Conservation (phyloP, 2,888 invertebrate species). For the Diloba caeruleocephala region DNA sequence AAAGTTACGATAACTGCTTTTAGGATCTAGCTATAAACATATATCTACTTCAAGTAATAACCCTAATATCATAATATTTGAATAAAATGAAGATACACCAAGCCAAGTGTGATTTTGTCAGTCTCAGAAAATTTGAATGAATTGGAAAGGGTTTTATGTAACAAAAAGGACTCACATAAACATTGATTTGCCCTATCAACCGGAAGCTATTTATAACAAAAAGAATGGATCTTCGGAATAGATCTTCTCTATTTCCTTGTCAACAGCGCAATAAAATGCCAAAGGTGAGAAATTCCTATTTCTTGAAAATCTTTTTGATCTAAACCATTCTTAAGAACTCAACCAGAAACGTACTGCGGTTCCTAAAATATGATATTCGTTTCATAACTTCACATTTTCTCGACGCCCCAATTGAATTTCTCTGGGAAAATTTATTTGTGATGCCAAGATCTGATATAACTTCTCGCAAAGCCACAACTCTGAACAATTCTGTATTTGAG, state of each 20-base stretch:
- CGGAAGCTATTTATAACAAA: slow-evolving; percentile 16
- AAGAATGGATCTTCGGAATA: slow-evolving; percentile 6
- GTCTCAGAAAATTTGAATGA: slow-evolving; percentile 16
- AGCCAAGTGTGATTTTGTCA: slow-evolving; percentile 6
- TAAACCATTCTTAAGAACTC: slow-evolving; percentile 37
- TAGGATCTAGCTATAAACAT: background rate
- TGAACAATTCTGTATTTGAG: slow-evolving; percentile 3
- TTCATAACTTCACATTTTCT: slow-evolving; percentile 56
- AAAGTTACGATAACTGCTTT: background rate
- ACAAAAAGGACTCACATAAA: slow-evolving; percentile 7
- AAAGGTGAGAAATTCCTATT: slow-evolving; percentile 40
- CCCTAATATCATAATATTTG: slow-evolving; percentile 13
- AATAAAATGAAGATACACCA: slow-evolving; percentile 1
- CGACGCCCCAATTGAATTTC: slow-evolving; percentile 53
- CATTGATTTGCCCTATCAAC: slow-evolving; percentile 10
- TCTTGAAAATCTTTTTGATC: slow-evolving; percentile 56
- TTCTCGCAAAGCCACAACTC: slow-evolving; percentile 10
- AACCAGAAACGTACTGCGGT: slow-evolving; percentile 31
- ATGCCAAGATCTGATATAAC: slow-evolving; percentile 19
- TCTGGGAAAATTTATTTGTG: slow-evolving; percentile 31
- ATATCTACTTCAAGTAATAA: background rate
- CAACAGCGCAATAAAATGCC: slow-evolving; percentile 27
- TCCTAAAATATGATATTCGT: slow-evolving; percentile 56
- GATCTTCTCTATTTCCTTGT: slow-evolving; percentile 13
- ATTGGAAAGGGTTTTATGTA: slow-evolving; percentile 7